Evolutionary conservation across 1,140 invertebrate genomes (phyloP), one percentile per base, ranked within the genome.

Genomic region (Melitaea cinxia): DNA sequence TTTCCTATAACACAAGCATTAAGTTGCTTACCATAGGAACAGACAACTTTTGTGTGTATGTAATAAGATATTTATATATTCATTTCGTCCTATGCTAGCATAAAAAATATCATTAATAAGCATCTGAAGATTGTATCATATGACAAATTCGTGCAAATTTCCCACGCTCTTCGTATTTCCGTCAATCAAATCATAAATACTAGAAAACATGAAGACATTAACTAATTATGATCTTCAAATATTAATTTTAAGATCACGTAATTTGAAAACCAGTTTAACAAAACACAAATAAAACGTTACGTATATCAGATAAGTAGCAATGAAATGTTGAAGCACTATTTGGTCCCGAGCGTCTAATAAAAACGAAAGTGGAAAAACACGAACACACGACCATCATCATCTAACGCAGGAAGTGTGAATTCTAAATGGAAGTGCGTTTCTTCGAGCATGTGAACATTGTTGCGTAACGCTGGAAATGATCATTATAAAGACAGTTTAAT

Each of bases 281-380:
- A 26, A 26, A 26, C 2, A 26, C 24, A 26, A 26, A 26, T 26
- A 37, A n/a, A n/a, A n/a, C n/a, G n/a, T 37, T 37, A 37, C 35
- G n/a, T 37, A 12, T 37, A n/a, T 4, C 14, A 37, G 14, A 37
- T 37, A 14, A 37, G 35, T 37, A 37, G 37, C 21, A 23, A 4
- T 23, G 19, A 12, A 19, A 15, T 6, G 7, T 26, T 28, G n/a
- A 17, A 9, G 49, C 19, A 12, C 28, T 10, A 37, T 0, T n/a
- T n/a, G n/a, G n/a, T n/a, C n/a, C 10, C 12, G n/a, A 23, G 19
- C n/a, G 28, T 33, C 28, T 9, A 42, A 61, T 68, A 66, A 73
- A 70, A 73, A 52, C 56, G 71, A 73, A 73, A 73, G 71, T 73
- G 60, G 59, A 56, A 65, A 55, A 70, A 67, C 71, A 64, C 49